These are phyloP conservation scores for Suillia variegata DNA, from an alignment of 2,888 invertebrate genomes.

Conservation along the genomic window DNA sequence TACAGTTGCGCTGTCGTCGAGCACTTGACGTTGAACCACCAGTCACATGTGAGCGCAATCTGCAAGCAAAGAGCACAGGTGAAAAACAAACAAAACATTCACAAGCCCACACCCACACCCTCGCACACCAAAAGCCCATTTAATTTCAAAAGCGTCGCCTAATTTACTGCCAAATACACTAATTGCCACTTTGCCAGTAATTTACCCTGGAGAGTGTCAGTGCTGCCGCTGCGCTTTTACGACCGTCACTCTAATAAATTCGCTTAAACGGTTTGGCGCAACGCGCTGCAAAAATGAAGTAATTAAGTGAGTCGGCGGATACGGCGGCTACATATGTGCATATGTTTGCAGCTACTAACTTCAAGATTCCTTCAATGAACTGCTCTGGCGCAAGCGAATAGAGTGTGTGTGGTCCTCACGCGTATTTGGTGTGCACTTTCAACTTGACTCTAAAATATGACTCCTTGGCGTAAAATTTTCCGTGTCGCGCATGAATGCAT, in stretches of 20 bases:
- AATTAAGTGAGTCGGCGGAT: constrained; percentile 6
- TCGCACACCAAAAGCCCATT: not conserved
- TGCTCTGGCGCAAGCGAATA: too few relatives aligned
- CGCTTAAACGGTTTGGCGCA: constrained; percentile 2
- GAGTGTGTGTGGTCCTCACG: not conserved
- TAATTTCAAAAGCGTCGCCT: not conserved
- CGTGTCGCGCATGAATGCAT: not conserved
- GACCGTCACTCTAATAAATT: constrained; percentile 5
- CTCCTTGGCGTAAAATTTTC: not conserved
- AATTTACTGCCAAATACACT: not conserved
- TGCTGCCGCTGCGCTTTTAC: too few relatives aligned
- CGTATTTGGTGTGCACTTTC: constrained; percentile 1
- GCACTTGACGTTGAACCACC: constrained; percentile 93
- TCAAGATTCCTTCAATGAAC: not conserved
- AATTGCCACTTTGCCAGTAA: not conserved
- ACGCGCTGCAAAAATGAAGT: constrained; percentile 10
- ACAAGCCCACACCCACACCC: too few relatives aligned
- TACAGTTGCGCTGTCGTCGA: constrained; percentile 82
- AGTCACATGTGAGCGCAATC: constrained; percentile 85
- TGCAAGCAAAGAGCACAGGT: constrained; percentile 23
- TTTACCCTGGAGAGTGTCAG: not conserved
- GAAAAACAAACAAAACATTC: not conserved
- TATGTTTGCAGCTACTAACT: not conserved
- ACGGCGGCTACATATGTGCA: not conserved
- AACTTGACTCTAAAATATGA: constrained; percentile 2